Percentiles rank a stretch among this genome's conserved stretches.
Evolutionary conservation across 2,113 vertebrate genomes (phyloP).

Genomic region (Cephalopholis sonnerati): DNA sequence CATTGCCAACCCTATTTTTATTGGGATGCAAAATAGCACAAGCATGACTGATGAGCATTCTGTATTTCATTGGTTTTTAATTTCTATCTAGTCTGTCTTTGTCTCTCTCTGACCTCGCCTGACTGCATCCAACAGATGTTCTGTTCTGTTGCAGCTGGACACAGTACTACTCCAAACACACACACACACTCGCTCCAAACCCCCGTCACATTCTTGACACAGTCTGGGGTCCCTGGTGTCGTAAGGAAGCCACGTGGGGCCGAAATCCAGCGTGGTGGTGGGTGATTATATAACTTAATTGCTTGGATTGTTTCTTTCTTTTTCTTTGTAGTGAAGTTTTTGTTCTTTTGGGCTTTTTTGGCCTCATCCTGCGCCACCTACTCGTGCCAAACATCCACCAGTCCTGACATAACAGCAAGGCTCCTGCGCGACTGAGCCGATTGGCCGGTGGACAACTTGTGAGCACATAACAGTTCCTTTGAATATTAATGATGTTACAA

Average conservation of each 20-base stretch:
- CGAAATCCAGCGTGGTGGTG: slow-evolving; percentile 54
- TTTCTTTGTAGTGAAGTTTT: slow-evolving; percentile 65
- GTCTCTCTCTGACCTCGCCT: slow-evolving; percentile 53
- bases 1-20: neutral
- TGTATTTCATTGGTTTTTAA: slow-evolving; percentile 1
- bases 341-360: slow-evolving; percentile 59
- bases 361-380: slow-evolving; percentile 54
- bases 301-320: slow-evolving; percentile 57
- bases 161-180: slow-evolving; percentile 56
- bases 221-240: slow-evolving; percentile 65
- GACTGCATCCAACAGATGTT: slow-evolving; percentile 74
- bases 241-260: slow-evolving; percentile 65
- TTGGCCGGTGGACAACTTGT: slow-evolving; percentile 38
- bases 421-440: slow-evolving; percentile 14
- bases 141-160: slow-evolving; percentile 73
- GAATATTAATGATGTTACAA: slow-evolving; percentile 32
- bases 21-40: slow-evolving; percentile 36
- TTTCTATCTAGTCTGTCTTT: neutral
- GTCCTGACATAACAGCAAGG: slow-evolving; percentile 61
- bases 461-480: slow-evolving; percentile 6
- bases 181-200: slow-evolving; percentile 7
- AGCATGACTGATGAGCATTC: too few relatives aligned
- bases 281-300: slow-evolving; percentile 79
- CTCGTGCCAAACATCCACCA: slow-evolving; percentile 55
- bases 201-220: slow-evolving; percentile 70